A percentile compares a stretch with the other conserved stretches of the same genome.
These are phyloP conservation scores for Elymnias hypermnestra DNA, from an alignment of 1,140 invertebrate genomes.

Conservation along the genomic window DNA sequence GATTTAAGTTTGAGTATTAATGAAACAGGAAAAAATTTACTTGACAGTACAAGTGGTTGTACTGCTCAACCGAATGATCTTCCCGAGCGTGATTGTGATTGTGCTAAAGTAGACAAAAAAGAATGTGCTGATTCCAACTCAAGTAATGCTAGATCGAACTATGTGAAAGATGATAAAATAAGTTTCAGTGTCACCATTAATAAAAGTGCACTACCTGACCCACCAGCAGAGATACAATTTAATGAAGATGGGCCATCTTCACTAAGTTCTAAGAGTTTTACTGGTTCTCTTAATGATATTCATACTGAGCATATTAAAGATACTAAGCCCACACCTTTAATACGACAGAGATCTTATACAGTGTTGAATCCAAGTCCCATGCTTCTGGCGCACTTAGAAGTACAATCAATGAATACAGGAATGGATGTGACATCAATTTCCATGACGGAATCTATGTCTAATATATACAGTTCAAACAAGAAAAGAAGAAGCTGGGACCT, in stretches of 20 bases:
- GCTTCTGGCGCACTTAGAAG: constrained; percentile 77
- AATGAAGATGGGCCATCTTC: constrained; percentile 50
- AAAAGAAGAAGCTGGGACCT: constrained; percentile 76
- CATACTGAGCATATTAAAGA: constrained; percentile 46
- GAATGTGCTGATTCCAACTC: constrained; percentile 20
- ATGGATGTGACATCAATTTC: constrained; percentile 73
- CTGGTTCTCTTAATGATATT: constrained; percentile 66
- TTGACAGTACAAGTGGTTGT: constrained; percentile 21
- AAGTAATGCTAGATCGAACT: constrained; percentile 7
- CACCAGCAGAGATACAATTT: constrained; percentile 29
- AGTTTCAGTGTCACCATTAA: constrained; percentile 32
- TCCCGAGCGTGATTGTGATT: constrained; percentile 51
- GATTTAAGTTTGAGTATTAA: constrained; percentile 53
- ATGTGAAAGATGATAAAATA: constrained; percentile 26
- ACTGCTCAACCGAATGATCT: constrained; percentile 35
- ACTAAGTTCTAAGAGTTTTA: constrained; percentile 64
- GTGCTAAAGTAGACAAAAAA: constrained; percentile 23
- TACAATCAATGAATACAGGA: constrained; percentile 63
- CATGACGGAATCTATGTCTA: constrained; percentile 60
- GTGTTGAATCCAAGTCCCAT: constrained; percentile 79
- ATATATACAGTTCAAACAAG: constrained; percentile 35
- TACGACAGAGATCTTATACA: constrained; percentile 79
- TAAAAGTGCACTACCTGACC: constrained; percentile 33
- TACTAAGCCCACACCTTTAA: constrained; percentile 52
- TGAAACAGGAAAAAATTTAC: constrained; percentile 31